Percentiles rank a stretch among this genome's conserved stretches.
phyloP scores from a whole-genome alignment of 37 sponge, comb jelly and placozoan species.

The Haliclona indistincta region DNA sequence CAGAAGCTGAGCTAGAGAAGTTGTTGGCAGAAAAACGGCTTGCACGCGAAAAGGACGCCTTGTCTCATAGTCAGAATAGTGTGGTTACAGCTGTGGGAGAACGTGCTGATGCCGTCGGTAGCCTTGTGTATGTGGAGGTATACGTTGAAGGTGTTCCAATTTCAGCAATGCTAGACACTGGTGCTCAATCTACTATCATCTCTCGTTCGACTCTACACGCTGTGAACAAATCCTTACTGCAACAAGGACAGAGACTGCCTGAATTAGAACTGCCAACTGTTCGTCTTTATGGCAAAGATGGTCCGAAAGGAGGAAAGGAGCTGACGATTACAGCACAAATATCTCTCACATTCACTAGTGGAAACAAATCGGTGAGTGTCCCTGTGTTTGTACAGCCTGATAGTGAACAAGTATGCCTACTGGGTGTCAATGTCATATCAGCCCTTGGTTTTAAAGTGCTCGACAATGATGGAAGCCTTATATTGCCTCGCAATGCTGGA shows the following conservation, averaged over 20 bases:
- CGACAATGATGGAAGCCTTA: neutral
- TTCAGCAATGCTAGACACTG: constrained; percentile 18
- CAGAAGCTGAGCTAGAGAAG: constrained; percentile 15
- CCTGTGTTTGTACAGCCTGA: constrained; percentile 41
- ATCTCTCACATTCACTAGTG: neutral
- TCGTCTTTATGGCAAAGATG: constrained; percentile 31
- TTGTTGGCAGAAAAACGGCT: constrained; percentile 1
- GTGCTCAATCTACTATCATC: constrained; percentile 31
- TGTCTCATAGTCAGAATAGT: neutral
- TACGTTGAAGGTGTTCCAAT: constrained; percentile 12
- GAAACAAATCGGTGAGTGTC: neutral
- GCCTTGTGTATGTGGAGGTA: neutral
- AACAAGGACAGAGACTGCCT: neutral
- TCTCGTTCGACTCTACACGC: neutral
- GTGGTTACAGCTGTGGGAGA: neutral
- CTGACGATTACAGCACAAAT: constrained; percentile 27
- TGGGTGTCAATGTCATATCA: constrained; percentile 29
- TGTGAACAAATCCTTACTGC: constrained; percentile 5
- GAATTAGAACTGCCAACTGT: constrained; percentile 5
- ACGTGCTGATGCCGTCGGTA: constrained; percentile 8
- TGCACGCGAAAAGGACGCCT: neutral
- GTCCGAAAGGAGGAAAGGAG: constrained; percentile 16
- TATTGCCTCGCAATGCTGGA: neutral
- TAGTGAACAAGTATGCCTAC: constrained; percentile 22
- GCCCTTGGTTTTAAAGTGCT: constrained; percentile 20